Conservation (phyloP, 2,888 invertebrate species). For the Tenthredo mesomela region DNA sequence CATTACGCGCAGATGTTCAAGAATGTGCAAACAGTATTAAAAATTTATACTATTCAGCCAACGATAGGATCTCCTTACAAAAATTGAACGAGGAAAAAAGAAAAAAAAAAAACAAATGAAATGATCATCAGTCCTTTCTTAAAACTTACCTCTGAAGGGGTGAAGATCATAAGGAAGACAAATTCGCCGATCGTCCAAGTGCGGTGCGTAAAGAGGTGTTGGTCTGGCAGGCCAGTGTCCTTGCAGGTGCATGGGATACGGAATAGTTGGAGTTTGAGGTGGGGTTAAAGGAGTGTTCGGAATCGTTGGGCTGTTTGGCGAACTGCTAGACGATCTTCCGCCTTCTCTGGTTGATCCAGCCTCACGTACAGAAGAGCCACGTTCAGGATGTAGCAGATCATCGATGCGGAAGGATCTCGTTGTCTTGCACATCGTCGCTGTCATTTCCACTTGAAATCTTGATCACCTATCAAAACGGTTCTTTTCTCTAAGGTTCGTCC, state of each 20-base stretch:
- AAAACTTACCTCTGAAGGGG: conserved; percentile 43
- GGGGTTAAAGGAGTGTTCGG: conserved; percentile 43
- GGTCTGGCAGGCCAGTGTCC: conserved; percentile 52
- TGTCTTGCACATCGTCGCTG: conserved; percentile 52
- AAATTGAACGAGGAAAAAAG: background rate
- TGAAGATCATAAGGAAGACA: conserved; percentile 44
- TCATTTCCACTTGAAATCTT: conserved; percentile 36
- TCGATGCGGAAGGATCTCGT: conserved; percentile 53
- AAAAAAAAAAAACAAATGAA: background rate
- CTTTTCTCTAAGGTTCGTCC: background rate
- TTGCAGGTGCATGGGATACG: conserved; percentile 44
- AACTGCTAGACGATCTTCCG: conserved; percentile 44
- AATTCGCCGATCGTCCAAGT: conserved; percentile 47
- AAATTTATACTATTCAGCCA: background rate
- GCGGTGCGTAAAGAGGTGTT: conserved; percentile 45
- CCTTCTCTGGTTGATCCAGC: background rate
- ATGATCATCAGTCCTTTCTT: background rate
- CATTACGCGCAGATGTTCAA: background rate
- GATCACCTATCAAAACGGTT: background rate
- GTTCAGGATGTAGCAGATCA: conserved; percentile 48
- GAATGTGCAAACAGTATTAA: background rate
- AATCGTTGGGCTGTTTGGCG: conserved; percentile 20
- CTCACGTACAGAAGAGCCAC: conserved; percentile 24
- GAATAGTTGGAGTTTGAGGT: conserved; percentile 39
- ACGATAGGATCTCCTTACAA: background rate